Evolutionary conservation across 2,113 vertebrate genomes (phyloP).

Genomic region (Agapornis roseicollis): DNA sequence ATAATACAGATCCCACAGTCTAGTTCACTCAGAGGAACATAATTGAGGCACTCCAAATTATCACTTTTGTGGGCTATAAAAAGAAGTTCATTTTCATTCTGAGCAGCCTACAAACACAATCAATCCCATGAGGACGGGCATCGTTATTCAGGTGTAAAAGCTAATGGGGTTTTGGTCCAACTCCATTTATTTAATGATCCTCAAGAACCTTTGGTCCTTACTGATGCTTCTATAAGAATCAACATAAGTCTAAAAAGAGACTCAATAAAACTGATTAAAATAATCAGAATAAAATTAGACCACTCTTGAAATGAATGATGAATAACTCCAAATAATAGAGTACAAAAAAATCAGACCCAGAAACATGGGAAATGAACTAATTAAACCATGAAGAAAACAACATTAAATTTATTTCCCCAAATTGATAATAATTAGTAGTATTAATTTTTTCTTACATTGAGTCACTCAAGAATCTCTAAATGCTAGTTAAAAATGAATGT

Average conservation of each 20-base stretch:
- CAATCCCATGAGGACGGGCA: neutral
- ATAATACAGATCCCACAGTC: neutral
- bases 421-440: slow-evolving; percentile 19
- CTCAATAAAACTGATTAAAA: neutral
- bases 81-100: neutral
- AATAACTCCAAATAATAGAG: neutral
- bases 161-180: neutral
- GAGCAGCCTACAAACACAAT: neutral
- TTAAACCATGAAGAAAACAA: slow-evolving; percentile 1
- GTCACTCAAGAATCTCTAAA: neutral
- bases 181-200: neutral
- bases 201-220: neutral
- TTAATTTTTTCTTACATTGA: neutral
- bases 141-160: neutral
- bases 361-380: neutral
- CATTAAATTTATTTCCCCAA: neutral
- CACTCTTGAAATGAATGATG: neutral
- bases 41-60: neutral
- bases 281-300: neutral
- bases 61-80: neutral
- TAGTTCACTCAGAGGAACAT: neutral
- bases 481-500: neutral
- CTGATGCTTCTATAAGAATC: neutral
- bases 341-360: neutral
- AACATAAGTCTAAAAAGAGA: neutral